Percentiles rank a stretch among this genome's conserved stretches.
Evolutionary conservation across 2,888 invertebrate species (phyloP).

Genomic region (Nasonovia ribisnigri): DNA sequence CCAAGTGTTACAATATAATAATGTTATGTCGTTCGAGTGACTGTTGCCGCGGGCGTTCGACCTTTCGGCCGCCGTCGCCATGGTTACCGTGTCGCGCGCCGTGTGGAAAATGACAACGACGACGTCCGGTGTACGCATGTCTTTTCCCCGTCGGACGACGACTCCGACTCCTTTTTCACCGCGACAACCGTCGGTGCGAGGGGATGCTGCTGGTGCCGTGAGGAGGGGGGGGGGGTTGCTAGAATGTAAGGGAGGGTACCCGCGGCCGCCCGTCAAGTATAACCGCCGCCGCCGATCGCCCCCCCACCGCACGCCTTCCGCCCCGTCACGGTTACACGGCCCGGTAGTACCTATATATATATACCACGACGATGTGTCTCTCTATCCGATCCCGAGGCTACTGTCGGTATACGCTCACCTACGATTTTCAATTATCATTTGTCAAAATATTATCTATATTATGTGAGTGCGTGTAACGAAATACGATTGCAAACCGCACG

Average conservation of each 20-base stretch:
- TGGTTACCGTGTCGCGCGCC: constrained; percentile 52
- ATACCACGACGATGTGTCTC: not conserved
- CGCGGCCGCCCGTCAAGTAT: not conserved
- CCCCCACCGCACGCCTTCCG: not conserved
- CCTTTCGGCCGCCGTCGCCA: constrained; percentile 48
- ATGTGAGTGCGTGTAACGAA: too few species aligned
- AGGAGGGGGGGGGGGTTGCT: not conserved
- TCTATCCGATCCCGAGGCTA: not conserved
- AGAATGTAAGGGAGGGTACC: not conserved
- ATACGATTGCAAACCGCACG: too few species aligned
- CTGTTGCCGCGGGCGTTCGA: constrained; percentile 61
- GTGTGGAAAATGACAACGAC: constrained; percentile 58
- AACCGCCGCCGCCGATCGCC: not conserved
- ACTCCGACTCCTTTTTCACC: constrained; percentile 36
- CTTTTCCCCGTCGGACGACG: constrained; percentile 33
- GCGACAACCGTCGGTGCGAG: not conserved
- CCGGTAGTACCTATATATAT: not conserved
- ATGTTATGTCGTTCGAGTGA: constrained; percentile 51
- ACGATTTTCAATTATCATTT: not conserved
- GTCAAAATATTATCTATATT: not conserved
- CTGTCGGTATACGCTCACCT: not conserved
- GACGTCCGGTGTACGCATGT: constrained; percentile 63
- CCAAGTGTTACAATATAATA: constrained; percentile 54
- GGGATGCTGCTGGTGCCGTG: not conserved
- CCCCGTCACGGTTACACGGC: not conserved